phyloP scores from a whole-genome alignment of 2,797 vertebrate genomes.

The Myotis findleyi region DNA sequence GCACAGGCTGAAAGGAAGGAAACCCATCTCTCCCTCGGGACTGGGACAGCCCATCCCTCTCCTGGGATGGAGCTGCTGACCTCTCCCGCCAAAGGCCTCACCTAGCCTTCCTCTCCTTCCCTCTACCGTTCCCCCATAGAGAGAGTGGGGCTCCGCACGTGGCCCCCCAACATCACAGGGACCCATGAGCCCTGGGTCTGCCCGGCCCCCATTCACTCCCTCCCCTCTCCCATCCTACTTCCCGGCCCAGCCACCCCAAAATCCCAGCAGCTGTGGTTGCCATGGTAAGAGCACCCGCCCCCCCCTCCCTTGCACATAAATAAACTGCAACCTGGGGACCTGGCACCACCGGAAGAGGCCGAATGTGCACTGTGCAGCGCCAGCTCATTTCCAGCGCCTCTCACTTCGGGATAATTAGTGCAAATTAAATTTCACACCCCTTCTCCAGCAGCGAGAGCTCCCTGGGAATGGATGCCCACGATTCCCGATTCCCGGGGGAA shows the following conservation, averaged over 20 bases:
- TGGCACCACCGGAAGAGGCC: conserved; percentile 70
- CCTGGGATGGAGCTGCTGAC: background rate
- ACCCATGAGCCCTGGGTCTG: background rate
- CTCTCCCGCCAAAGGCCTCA: background rate
- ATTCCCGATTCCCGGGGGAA: conserved; percentile 15
- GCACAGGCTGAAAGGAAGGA: background rate
- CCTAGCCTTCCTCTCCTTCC: background rate
- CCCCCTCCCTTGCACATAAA: conserved; percentile 58
- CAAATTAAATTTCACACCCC: conserved; percentile 83
- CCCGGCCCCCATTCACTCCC: background rate
- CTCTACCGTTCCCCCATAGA: background rate
- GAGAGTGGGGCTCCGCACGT: background rate
- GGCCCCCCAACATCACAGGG: background rate
- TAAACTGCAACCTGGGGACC: conserved; percentile 75
- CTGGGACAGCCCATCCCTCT: background rate
- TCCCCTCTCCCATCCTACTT: background rate
- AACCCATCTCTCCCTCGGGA: background rate
- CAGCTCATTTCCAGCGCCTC: conserved; percentile 74
- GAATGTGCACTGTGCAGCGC: conserved; percentile 49
- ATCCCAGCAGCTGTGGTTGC: conserved; percentile 71
- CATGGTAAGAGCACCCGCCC: conserved; percentile 61
- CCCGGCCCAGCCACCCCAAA: conserved; percentile 24
- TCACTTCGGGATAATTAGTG: conserved; percentile 81
- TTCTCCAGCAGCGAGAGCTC: conserved; percentile 67
- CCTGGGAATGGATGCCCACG: conserved; percentile 55